phyloP scores from a whole-genome alignment of 2,888 invertebrate species.

The Xestia ashworthii region DNA sequence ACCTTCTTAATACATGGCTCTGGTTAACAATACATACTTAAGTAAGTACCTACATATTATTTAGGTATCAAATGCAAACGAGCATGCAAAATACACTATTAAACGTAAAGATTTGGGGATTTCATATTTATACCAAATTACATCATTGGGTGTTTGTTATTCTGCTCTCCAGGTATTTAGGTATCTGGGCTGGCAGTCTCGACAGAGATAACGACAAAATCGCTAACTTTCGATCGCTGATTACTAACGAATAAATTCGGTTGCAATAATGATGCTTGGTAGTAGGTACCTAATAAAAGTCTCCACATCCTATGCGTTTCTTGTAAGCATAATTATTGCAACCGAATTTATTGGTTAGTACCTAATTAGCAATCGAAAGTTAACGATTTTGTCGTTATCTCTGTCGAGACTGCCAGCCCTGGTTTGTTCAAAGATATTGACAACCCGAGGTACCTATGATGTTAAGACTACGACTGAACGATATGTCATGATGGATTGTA shows the following conservation, averaged over 20 bases:
- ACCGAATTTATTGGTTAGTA: too few relatives aligned
- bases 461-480: neutral
- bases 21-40: constrained; percentile 2
- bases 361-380: too few relatives aligned
- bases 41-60: neutral
- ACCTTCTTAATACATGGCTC: neutral
- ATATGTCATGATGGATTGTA: neutral
- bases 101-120: neutral
- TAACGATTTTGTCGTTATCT: too few relatives aligned
- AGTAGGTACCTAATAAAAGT: too few relatives aligned
- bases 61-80: neutral
- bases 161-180: neutral
- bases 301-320: too few relatives aligned
- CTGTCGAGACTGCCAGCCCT: too few relatives aligned
- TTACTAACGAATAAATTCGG: too few relatives aligned
- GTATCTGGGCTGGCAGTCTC: too few relatives aligned
- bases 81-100: neutral
- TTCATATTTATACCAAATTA: neutral
- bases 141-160: neutral
- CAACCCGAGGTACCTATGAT: neutral
- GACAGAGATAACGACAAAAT: too few relatives aligned
- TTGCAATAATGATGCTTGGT: too few relatives aligned
- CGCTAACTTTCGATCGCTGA: too few relatives aligned
- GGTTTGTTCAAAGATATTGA: neutral
- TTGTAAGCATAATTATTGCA: too few relatives aligned